Conservation (phyloP, 2,797 vertebrate species). For the Microchirus variegatus region DNA sequence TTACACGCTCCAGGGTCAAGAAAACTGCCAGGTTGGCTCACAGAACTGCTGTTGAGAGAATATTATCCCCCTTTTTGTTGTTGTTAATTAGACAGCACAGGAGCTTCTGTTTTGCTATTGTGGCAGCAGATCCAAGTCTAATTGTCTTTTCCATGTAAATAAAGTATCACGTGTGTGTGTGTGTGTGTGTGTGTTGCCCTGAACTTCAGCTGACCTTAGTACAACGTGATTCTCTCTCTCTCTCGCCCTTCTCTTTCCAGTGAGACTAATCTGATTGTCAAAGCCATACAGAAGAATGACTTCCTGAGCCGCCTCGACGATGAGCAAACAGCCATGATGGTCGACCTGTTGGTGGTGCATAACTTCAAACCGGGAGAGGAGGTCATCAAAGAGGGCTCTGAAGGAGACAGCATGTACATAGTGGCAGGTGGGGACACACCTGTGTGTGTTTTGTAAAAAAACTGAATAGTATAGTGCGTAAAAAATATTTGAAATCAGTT, state of each 20-base stretch:
- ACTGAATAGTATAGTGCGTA: not conserved
- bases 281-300: conserved; percentile 82
- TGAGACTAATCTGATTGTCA: conserved; percentile 79
- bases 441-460: not conserved
- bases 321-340: conserved; percentile 83
- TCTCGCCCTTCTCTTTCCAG: conserved; percentile 64
- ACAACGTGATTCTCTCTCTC: conserved; percentile 16
- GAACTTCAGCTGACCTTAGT: not conserved
- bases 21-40: conserved; percentile 76
- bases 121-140: not conserved
- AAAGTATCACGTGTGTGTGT: not conserved
- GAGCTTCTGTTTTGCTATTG: not conserved
- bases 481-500: no score
- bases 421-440: conserved; percentile 78
- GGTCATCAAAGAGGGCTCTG: conserved; percentile 82
- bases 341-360: conserved; percentile 71
- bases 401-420: conserved; percentile 86
- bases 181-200: not conserved
- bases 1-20: conserved; percentile 63
- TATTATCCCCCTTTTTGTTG: not conserved
- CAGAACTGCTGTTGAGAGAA: not conserved
- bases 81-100: not conserved
- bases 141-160: not conserved
- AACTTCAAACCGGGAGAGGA: conserved; percentile 62
- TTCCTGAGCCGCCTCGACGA: conserved; percentile 85